These are phyloP conservation scores for Leptinotarsa defecta DNA, from an alignment of 1,140 invertebrate genomes.

Conservation along the genomic window DNA sequence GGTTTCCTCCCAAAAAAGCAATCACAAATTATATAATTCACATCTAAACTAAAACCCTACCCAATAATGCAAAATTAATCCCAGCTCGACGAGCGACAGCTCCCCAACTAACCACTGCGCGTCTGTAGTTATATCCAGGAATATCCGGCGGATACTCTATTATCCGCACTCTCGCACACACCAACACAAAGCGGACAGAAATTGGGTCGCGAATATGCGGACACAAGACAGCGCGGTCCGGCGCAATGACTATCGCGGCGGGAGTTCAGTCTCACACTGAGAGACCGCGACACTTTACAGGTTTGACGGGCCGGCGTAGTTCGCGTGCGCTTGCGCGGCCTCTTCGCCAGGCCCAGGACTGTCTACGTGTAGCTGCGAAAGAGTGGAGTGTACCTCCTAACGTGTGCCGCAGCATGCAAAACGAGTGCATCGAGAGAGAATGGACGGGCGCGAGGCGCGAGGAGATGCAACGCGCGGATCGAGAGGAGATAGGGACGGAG, in stretches of 20 bases:
- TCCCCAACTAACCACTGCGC: too few relatives aligned
- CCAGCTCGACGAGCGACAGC: too few relatives aligned
- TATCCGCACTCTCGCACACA: background rate
- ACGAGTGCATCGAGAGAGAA: too few relatives aligned
- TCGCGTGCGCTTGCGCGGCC: background rate
- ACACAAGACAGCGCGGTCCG: background rate
- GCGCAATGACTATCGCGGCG: background rate
- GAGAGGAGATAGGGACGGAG: background rate
- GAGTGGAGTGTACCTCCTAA: background rate
- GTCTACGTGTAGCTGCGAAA: slow-evolving; percentile 7
- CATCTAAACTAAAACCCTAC: too few relatives aligned
- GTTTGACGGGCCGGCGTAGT: background rate
- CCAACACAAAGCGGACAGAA: background rate
- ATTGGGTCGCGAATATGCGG: slow-evolving; percentile 1
- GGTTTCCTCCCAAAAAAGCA: too few relatives aligned
- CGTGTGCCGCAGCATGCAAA: background rate
- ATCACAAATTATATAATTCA: too few relatives aligned
- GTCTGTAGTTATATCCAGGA: too few relatives aligned
- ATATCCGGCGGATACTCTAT: too few relatives aligned
- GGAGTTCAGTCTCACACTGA: slow-evolving; percentile 15
- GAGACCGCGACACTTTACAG: slow-evolving; percentile 16
- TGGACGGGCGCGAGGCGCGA: too few relatives aligned
- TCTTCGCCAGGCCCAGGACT: slow-evolving; percentile 7
- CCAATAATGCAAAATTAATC: too few relatives aligned
- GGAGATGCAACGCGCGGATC: background rate